Conservation (phyloP, 2,888 invertebrate species). For the Leptura quadrifasciata region DNA sequence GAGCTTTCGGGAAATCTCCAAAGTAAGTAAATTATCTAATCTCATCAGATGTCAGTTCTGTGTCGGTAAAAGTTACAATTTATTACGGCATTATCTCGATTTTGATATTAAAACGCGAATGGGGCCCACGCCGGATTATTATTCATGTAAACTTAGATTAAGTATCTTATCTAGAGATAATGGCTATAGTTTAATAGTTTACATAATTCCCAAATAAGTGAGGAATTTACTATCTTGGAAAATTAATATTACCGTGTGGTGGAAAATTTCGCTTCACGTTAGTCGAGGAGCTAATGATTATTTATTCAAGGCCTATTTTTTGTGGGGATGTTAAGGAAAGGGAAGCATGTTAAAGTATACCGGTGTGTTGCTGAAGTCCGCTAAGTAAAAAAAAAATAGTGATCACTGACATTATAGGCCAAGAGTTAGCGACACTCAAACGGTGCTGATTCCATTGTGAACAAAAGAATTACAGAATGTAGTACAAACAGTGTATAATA, state of each 20-base stretch:
- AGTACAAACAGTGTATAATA: too few species aligned
- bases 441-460: too few species aligned
- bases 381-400: too few species aligned
- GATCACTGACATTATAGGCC: too few species aligned
- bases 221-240: background rate
- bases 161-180: constrained; percentile 36
- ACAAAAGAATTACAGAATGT: too few species aligned
- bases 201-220: constrained; percentile 8
- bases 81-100: constrained; percentile 36
- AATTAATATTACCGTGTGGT: background rate
- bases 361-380: too few species aligned
- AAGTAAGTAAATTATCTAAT: constrained; percentile 42
- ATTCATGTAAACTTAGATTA: constrained; percentile 41
- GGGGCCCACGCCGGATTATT: constrained; percentile 22
- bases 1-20: constrained; percentile 34
- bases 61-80: constrained; percentile 32
- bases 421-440: too few species aligned
- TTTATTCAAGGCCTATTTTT: too few species aligned
- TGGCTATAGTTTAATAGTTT: constrained; percentile 26
- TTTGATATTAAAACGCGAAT: constrained; percentile 38
- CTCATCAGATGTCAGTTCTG: constrained; percentile 37
- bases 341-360: too few species aligned
- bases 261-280: too few species aligned
- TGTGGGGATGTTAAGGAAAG: too few species aligned
- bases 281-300: too few species aligned